Evolutionary conservation across 2,888 invertebrate species (phyloP).

Genomic region (Opisthograptis luteolata): DNA sequence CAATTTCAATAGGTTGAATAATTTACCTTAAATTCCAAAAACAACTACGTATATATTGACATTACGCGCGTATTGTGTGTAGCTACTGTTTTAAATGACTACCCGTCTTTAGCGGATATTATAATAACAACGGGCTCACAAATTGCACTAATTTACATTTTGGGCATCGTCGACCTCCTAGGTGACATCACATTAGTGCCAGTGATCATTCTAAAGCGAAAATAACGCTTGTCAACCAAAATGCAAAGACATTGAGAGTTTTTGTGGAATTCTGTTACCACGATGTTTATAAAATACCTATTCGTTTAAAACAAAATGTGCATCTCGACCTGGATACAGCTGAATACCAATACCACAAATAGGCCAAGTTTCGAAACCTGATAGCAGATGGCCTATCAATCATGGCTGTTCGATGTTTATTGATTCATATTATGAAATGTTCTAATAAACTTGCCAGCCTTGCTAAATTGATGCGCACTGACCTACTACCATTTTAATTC

Average conservation of each 20-base stretch:
- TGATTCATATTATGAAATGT: constrained; percentile 22
- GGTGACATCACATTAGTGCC: constrained; percentile 13
- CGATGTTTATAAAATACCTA: constrained; percentile 2
- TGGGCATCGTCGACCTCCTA: constrained; percentile 6
- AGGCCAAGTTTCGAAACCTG: constrained; percentile 9
- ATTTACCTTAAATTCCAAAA: too few relatives aligned
- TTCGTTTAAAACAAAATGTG: constrained; percentile 15
- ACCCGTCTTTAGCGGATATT: neutral
- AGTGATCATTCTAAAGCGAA: constrained; percentile 16
- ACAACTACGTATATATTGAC: too few relatives aligned
- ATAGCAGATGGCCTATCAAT: constrained; percentile 23
- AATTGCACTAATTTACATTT: constrained; percentile 21
- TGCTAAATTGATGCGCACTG: constrained; percentile 18
- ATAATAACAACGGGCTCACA: constrained; percentile 8
- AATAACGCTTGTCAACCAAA: constrained; percentile 20
- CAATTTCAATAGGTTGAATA: too few relatives aligned
- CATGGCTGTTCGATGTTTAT: constrained; percentile 17
- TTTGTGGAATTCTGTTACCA: constrained; percentile 1
- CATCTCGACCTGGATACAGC: constrained; percentile 19
- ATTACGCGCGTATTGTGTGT: too few relatives aligned
- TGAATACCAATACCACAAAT: constrained; percentile 10
- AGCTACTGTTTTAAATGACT: neutral
- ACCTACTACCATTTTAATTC: constrained; percentile 26
- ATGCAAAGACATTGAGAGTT: constrained; percentile 20
- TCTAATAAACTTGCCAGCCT: constrained; percentile 21